Evolutionary conservation across 1,140 invertebrate species (phyloP).

Genomic region (Harlomillsia oculata): DNA sequence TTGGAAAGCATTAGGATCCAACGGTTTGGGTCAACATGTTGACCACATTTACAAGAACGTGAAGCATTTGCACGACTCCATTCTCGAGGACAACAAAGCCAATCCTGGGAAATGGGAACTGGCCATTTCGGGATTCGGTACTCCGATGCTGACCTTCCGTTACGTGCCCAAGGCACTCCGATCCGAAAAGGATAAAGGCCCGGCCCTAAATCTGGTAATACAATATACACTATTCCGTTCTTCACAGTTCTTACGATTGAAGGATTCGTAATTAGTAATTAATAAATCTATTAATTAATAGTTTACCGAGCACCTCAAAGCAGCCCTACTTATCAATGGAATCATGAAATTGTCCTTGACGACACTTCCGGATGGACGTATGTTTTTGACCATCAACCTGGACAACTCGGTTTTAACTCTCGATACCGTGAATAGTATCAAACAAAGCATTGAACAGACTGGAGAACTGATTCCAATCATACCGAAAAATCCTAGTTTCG

Average conservation of each 20-base stretch:
- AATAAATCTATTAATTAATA: neutral
- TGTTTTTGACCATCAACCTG: constrained; percentile 10
- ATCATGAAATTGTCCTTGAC: neutral
- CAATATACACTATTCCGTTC: neutral
- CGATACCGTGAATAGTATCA: neutral
- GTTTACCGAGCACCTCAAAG: neutral
- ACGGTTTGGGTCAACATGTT: neutral
- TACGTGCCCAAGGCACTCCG: neutral
- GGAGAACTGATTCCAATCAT: neutral
- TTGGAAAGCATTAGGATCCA: constrained; percentile 73
- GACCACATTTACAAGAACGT: neutral
- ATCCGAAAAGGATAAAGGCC: neutral
- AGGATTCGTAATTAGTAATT: neutral
- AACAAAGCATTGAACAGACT: neutral
- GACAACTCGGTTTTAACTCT: neutral
- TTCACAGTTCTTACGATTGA: neutral
- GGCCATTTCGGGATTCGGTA: neutral
- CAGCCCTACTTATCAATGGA: neutral
- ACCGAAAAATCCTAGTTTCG: neutral
- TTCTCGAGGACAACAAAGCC: too few relatives aligned
- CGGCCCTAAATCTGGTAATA: neutral
- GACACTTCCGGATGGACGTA: neutral
- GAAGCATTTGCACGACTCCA: too few relatives aligned
- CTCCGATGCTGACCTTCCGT: neutral
- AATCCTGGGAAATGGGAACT: too few relatives aligned